Conservation (phyloP, 2,797 vertebrate genomes). For the Phoebastria nigripes region DNA sequence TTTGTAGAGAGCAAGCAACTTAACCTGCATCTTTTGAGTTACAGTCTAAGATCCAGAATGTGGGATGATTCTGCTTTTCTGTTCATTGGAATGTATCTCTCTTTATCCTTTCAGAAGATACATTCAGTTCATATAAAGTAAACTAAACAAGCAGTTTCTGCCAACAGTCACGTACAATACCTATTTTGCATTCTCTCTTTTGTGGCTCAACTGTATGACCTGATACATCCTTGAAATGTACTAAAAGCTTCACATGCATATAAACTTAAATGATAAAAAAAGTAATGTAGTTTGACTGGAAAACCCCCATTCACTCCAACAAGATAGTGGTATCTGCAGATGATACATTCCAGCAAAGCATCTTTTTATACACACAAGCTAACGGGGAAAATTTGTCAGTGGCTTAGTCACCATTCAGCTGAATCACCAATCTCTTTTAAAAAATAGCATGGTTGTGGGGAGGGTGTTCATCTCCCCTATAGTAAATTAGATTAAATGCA, state of each 20-base stretch:
- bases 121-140: neutral
- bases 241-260: neutral
- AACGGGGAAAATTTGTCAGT: slow-evolving; percentile 25
- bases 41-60: neutral
- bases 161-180: neutral
- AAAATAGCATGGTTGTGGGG: neutral
- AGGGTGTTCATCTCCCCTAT: neutral
- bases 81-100: neutral
- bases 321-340: neutral
- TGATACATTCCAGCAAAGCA: neutral
- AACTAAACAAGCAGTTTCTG: neutral
- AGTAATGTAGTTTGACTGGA: neutral
- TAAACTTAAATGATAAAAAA: neutral
- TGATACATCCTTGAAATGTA: neutral
- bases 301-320: neutral
- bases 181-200: neutral
- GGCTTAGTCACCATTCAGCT: slow-evolving; percentile 38
- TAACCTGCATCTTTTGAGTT: neutral
- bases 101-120: neutral
- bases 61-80: neutral
- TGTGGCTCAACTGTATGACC: neutral
- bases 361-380: slow-evolving; percentile 27
- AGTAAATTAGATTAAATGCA: slow-evolving; percentile 25
- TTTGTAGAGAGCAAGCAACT: neutral
- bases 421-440: slow-evolving; percentile 28